Base-by-base conservation (phyloP, 2,797 vertebrate species). In the Etheostoma nigrum region DNA sequence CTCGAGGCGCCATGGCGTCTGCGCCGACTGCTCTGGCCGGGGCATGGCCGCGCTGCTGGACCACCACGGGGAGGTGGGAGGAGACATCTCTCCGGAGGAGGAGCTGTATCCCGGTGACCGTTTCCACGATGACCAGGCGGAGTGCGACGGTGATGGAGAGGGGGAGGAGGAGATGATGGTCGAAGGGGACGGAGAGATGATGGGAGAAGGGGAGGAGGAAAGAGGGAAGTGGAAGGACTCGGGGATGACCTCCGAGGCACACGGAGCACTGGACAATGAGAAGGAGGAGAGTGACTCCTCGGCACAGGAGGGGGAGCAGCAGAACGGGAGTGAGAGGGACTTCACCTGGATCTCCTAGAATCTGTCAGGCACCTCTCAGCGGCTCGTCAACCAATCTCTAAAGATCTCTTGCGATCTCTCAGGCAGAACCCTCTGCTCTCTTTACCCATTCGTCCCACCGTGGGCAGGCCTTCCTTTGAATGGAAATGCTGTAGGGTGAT, bases 341-440 rank as follows among this genome's bases (percentile, higher is more conserved):
- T 99, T 99, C 47, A 85, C 96, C 74, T 99, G 98, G 98, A 96
- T 99, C 94, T 97, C 98, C 86, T 99, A 99, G 96, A 86, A 89
- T 47, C 81, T 44, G 70, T 62, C 69, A 48, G 54, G 71, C 64
- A 79, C 67, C 59, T n/a, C 45, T 25, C 23, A 15, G 74, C 36
- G 84, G 79, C 79, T 88, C 67, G 5, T 78, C 70, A 5, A 89
- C 76, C 85, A 78, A 85, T 89, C 89, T 88, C 86, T 85, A 83
- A 85, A 85, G 90, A 90, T 92, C 92, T 84, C 71, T 76, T 62
- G 72, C 18, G 88, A 92, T 91, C 92, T 92, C 83, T 81, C 25
- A 14, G 82, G 92, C 88, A 83, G 89, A 84, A 74, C 70, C 73
- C 63, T 89, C 91, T 88, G 92, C 88, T 86, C 80, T 89, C 87